Conservation (phyloP, 2,888 invertebrate genomes). For the Chelonus formosanus region DNA sequence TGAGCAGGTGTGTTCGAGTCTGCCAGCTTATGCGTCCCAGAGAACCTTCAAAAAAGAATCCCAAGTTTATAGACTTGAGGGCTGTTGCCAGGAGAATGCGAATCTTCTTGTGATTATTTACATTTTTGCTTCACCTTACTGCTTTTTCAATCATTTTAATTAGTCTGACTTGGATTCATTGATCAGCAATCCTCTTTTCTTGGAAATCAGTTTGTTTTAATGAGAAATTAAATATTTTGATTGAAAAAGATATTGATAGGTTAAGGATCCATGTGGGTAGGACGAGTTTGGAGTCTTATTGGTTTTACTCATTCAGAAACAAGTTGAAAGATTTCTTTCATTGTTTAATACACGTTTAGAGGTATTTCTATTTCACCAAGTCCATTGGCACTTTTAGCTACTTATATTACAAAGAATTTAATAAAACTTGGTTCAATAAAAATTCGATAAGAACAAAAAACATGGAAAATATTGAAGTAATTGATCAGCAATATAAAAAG, state of each 20-base stretch:
- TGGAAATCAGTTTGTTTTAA: neutral
- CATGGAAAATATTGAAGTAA: no score
- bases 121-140: no score
- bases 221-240: neutral
- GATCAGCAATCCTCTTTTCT: neutral
- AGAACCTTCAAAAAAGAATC: constrained; percentile 10
- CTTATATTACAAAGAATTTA: neutral
- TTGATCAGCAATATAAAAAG: no score
- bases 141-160: no score
- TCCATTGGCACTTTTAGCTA: neutral
- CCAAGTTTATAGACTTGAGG: constrained; percentile 4
- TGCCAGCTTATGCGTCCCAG: neutral
- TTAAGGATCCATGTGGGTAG: constrained; percentile 51
- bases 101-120: neutral
- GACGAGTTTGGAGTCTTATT: constrained; percentile 47
- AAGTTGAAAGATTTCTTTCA: constrained; percentile 28
- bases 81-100: constrained; percentile 24
- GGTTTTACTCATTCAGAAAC: constrained; percentile 55
- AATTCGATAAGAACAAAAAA: constrained; percentile 16
- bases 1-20: constrained; percentile 27
- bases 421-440: neutral
- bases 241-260: neutral
- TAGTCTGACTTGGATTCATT: neutral
- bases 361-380: neutral
- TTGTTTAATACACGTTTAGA: neutral